phyloP scores from a whole-genome alignment of 2,888 invertebrate genomes.

The Oeneis ivallda region DNA sequence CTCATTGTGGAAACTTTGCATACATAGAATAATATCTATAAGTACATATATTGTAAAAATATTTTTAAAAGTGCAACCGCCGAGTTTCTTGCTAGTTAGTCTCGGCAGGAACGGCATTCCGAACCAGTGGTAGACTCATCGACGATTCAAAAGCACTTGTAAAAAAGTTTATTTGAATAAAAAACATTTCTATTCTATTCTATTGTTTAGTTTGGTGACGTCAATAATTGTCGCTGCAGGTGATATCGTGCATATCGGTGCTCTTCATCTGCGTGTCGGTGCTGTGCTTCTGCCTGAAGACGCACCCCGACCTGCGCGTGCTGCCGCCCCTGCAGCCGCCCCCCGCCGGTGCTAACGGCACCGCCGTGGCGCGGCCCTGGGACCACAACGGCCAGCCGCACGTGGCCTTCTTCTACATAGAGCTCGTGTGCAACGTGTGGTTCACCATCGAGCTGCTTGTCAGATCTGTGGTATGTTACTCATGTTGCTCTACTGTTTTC shows the following conservation, averaged over 20 bases:
- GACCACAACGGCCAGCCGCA: slow-evolving; percentile 83
- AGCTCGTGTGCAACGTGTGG: slow-evolving; percentile 97
- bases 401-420: slow-evolving; percentile 93
- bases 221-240: too few relatives aligned
- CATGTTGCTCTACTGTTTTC: neutral
- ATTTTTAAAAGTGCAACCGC: too few relatives aligned
- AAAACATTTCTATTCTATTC: too few relatives aligned
- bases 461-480: slow-evolving; percentile 89
- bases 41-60: too few relatives aligned
- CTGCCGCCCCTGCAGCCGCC: slow-evolving; percentile 56
- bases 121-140: too few relatives aligned
- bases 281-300: slow-evolving; percentile 97
- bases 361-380: slow-evolving; percentile 58
- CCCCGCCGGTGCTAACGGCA: slow-evolving; percentile 43
- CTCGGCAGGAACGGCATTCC: too few relatives aligned
- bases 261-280: slow-evolving; percentile 98
- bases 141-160: too few relatives aligned
- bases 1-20: too few relatives aligned
- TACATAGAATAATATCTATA: too few relatives aligned
- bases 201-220: too few relatives aligned
- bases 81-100: too few relatives aligned
- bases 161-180: too few relatives aligned
- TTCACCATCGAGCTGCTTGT: slow-evolving; percentile 96
- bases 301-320: slow-evolving; percentile 92
- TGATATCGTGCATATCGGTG: slow-evolving; percentile 94